Conservation (phyloP, 2,797 vertebrate genomes). For the Thripadectes ignobilis region DNA sequence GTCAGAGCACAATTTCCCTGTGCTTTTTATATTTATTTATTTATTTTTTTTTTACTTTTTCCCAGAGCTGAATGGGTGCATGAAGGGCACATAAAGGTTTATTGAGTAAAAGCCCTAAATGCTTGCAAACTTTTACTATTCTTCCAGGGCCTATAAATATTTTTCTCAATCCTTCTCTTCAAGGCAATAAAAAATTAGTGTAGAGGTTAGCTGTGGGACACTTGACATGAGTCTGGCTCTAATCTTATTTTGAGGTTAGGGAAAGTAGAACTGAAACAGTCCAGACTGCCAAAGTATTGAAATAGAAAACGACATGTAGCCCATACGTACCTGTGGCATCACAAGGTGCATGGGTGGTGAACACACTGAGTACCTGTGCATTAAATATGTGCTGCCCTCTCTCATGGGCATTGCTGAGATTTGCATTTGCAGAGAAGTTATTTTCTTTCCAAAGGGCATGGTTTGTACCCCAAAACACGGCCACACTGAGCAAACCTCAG, state of each 20-base stretch:
- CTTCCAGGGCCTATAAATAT: slow-evolving; percentile 76
- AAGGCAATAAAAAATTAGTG: slow-evolving; percentile 76
- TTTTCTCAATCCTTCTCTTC: slow-evolving; percentile 71
- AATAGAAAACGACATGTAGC: not conserved
- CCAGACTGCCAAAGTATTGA: not conserved
- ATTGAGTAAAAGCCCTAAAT: slow-evolving; percentile 76
- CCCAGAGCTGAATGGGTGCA: slow-evolving; percentile 62
- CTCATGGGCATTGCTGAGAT: not conserved
- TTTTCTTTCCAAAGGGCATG: not conserved
- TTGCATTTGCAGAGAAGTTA: not conserved
- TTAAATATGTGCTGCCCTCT: not conserved
- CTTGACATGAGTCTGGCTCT: slow-evolving; percentile 53
- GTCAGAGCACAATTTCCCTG: slow-evolving; percentile 34
- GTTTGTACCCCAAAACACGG: not conserved
- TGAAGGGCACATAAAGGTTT: slow-evolving; percentile 75
- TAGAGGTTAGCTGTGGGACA: slow-evolving; percentile 69
- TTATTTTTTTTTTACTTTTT: slow-evolving; percentile 48
- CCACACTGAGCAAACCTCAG: not conserved
- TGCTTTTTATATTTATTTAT: slow-evolving; percentile 13
- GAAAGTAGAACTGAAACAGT: slow-evolving; percentile 31
- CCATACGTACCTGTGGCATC: not conserved
- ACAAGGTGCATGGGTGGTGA: not conserved
- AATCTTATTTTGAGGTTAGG: slow-evolving; percentile 25
- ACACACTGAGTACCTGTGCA: not conserved
- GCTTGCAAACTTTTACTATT: slow-evolving; percentile 77